Evolutionary conservation across 1,140 invertebrate species (phyloP).

Genomic region (Grapholita molesta): DNA sequence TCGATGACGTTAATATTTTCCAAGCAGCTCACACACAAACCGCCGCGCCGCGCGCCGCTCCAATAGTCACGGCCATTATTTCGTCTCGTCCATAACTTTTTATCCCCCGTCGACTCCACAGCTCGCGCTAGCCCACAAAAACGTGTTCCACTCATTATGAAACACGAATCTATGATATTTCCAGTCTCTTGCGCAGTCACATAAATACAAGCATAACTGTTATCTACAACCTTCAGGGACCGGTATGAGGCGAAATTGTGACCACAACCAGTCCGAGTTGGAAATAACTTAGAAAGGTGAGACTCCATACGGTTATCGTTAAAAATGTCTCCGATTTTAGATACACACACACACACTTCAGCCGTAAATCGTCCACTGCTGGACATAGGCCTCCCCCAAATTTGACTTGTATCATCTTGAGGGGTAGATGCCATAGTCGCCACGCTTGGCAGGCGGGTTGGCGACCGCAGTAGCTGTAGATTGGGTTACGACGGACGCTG

Average conservation of each 20-base stretch:
- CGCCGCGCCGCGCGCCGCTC: slow-evolving; percentile 55
- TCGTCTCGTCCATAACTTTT: slow-evolving; percentile 28
- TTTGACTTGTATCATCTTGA: too few species aligned
- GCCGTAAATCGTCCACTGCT: too few species aligned
- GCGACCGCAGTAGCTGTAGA: too few species aligned
- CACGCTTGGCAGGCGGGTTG: too few species aligned
- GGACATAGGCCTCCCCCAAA: too few species aligned
- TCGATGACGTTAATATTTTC: background rate
- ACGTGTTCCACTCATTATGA: slow-evolving; percentile 74
- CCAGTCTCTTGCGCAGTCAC: slow-evolving; percentile 60
- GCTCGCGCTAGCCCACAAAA: slow-evolving; percentile 50
- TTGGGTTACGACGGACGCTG: too few species aligned
- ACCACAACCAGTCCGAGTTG: slow-evolving; percentile 74
- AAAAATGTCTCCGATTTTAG: background rate
- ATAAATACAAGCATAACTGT: slow-evolving; percentile 76
- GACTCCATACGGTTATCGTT: background rate
- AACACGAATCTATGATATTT: slow-evolving; percentile 74
- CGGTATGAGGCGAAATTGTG: slow-evolving; percentile 74
- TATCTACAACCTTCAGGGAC: slow-evolving; percentile 74
- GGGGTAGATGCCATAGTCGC: too few species aligned
- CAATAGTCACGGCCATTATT: slow-evolving; percentile 53
- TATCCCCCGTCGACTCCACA: slow-evolving; percentile 41
- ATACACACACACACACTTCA: too few species aligned
- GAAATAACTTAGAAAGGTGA: slow-evolving; percentile 27
- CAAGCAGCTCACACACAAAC: background rate